Percentiles rank a stretch among this genome's conserved stretches.
Evolutionary conservation across 2,797 vertebrate species (phyloP).

Genomic region (Adrianichthys oophorus): DNA sequence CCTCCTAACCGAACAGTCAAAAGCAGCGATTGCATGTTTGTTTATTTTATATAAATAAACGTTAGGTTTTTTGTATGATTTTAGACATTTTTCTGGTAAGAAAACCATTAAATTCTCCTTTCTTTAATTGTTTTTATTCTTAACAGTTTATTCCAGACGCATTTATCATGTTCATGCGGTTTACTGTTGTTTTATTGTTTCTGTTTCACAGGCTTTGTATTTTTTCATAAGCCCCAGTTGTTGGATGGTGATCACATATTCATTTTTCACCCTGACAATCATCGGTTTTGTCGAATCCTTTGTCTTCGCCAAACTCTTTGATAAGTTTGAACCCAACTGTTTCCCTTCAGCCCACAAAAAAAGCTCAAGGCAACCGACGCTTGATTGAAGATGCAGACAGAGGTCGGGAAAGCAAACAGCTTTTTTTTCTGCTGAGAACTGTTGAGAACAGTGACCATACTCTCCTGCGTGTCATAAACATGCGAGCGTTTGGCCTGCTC

Average conservation of each 20-base stretch:
- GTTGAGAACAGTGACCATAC: conserved; percentile 64
- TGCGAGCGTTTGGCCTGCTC: conserved; percentile 71
- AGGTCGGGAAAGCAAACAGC: conserved; percentile 61
- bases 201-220: not conserved
- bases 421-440: conserved; percentile 48
- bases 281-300: conserved; percentile 21
- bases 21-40: conserved; percentile 9
- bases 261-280: conserved; percentile 24
- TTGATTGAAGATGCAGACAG: conserved; percentile 59
- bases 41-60: conserved; percentile 1
- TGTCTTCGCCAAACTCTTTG: conserved; percentile 19
- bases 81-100: not conserved
- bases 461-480: conserved; percentile 75
- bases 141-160: no score
- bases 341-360: conserved; percentile 43
- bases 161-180: not conserved
- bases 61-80: not conserved
- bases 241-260: conserved; percentile 1
- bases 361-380: conserved; percentile 44
- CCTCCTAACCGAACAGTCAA: conserved; percentile 7
- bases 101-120: not conserved
- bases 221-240: conserved; percentile 4
- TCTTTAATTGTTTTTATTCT: not conserved
- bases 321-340: conserved; percentile 24
- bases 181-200: not conserved